Conservation (phyloP, 2,797 vertebrate species). For the Spondyliosoma cantharus region DNA sequence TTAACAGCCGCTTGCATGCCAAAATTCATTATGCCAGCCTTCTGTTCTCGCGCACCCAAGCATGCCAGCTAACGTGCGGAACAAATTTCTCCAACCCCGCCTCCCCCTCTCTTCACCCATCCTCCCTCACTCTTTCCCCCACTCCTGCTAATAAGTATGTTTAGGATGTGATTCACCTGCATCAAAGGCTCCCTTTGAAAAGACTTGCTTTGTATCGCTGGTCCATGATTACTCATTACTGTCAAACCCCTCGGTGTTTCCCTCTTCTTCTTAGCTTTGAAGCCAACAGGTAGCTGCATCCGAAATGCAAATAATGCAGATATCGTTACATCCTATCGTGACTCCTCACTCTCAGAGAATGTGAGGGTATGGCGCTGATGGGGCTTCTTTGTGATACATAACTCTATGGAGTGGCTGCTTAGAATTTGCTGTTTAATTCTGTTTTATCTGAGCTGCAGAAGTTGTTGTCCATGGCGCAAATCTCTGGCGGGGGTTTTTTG, state of each 20-base stretch:
- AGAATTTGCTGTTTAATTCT: constrained; percentile 40
- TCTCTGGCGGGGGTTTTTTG: not conserved
- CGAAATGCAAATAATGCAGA: constrained; percentile 62
- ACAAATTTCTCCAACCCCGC: constrained; percentile 72
- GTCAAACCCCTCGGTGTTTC: constrained; percentile 67
- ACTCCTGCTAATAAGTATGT: constrained; percentile 79
- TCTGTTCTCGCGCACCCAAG: constrained; percentile 80
- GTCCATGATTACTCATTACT: constrained; percentile 78
- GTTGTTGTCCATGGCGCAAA: constrained; percentile 33
- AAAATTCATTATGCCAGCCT: constrained; percentile 83
- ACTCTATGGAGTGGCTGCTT: constrained; percentile 13
- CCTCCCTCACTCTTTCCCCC: constrained; percentile 53
- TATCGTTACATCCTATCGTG: constrained; percentile 26
- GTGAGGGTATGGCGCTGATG: constrained; percentile 8
- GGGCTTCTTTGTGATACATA: constrained; percentile 32
- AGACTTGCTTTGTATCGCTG: constrained; percentile 67
- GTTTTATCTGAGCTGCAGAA: constrained; percentile 45
- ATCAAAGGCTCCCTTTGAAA: constrained; percentile 78
- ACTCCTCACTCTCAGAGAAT: constrained; percentile 24
- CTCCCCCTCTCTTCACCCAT: constrained; percentile 40
- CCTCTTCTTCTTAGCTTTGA: constrained; percentile 66
- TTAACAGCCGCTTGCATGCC: constrained; percentile 79
- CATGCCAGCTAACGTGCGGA: constrained; percentile 82
- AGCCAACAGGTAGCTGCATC: constrained; percentile 69
- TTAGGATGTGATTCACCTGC: constrained; percentile 82